Percentiles rank a stretch among this genome's conserved stretches.
phyloP scores from a whole-genome alignment of 1,140 invertebrate genomes.

The Drosophila saltans region DNA sequence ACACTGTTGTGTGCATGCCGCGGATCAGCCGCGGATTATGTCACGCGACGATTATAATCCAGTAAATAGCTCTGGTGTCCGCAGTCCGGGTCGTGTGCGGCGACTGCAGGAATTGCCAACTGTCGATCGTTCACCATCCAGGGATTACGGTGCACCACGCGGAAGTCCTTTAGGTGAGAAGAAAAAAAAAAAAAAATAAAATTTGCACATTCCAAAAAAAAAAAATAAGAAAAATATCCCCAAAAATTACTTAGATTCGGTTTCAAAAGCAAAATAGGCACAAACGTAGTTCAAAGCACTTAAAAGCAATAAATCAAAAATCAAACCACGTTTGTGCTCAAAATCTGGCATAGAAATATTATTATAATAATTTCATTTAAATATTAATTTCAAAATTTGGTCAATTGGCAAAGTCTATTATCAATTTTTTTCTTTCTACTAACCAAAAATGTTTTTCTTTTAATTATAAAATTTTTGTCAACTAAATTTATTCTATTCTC shows the following conservation, averaged over 20 bases:
- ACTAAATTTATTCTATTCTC: slow-evolving; percentile 29
- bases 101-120: slow-evolving; percentile 89
- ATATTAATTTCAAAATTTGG: slow-evolving; percentile 18
- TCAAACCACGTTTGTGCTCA: slow-evolving; percentile 56
- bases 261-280: slow-evolving; percentile 19
- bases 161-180: slow-evolving; percentile 85
- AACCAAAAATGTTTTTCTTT: slow-evolving; percentile 11
- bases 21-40: slow-evolving; percentile 85
- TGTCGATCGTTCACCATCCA: slow-evolving; percentile 92
- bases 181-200: slow-evolving; percentile 3
- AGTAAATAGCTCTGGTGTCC: slow-evolving; percentile 83
- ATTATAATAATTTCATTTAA: slow-evolving; percentile 18
- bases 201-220: neutral
- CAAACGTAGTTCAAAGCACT: slow-evolving; percentile 62
- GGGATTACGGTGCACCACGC: slow-evolving; percentile 87
- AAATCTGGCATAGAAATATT: slow-evolving; percentile 18
- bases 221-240: neutral
- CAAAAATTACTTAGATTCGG: neutral
- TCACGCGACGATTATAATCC: slow-evolving; percentile 89
- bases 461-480: neutral
- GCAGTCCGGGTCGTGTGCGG: slow-evolving; percentile 83
- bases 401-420: slow-evolving; percentile 48
- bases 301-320: slow-evolving; percentile 14
- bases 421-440: slow-evolving; percentile 27
- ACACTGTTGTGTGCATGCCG: slow-evolving; percentile 63